Evolutionary conservation across 2,797 vertebrate species (phyloP).

Genomic region (Toxotes lorentzi): DNA sequence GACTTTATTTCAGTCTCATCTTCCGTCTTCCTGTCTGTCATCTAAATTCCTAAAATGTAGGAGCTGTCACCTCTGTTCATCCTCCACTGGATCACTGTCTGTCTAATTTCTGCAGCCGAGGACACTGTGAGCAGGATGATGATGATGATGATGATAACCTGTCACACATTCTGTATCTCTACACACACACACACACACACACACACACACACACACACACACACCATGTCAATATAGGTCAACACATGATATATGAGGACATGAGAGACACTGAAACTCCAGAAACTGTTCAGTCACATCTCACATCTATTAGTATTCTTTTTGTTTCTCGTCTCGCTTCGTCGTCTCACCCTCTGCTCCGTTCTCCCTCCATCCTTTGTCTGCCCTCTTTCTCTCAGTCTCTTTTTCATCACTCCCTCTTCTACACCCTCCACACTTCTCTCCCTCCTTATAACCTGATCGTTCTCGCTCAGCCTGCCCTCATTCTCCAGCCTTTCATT

Average conservation of each 20-base stretch:
- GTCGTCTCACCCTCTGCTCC: constrained; percentile 18
- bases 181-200: background rate
- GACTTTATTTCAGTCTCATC: too few relatives aligned
- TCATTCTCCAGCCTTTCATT: constrained; percentile 53
- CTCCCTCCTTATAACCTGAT: constrained; percentile 13
- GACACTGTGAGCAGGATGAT: constrained; percentile 3
- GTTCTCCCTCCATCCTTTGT: constrained; percentile 23
- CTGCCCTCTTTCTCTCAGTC: constrained; percentile 18
- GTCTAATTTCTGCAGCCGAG: constrained; percentile 21
- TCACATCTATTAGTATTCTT: constrained; percentile 44
- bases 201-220: background rate
- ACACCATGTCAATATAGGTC: constrained; percentile 3
- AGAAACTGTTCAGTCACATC: constrained; percentile 22
- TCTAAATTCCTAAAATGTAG: constrained; percentile 20
- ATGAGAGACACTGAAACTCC: constrained; percentile 9
- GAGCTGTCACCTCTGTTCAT: constrained; percentile 4
- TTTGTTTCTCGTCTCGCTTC: constrained; percentile 37
- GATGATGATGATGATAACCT: constrained; percentile 29
- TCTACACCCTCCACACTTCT: constrained; percentile 9
- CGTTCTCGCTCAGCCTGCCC: constrained; percentile 32
- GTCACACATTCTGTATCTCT: background rate
- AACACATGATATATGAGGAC: constrained; percentile 8
- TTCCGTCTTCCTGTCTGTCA: constrained; percentile 12
- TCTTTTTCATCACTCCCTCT: constrained; percentile 21
- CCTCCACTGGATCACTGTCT: constrained; percentile 21